Percentiles rank a stretch among this genome's conserved stretches.
These are phyloP conservation scores for Nymphalis c-album DNA, from an alignment of 2,888 invertebrate species.

Conservation along the genomic window DNA sequence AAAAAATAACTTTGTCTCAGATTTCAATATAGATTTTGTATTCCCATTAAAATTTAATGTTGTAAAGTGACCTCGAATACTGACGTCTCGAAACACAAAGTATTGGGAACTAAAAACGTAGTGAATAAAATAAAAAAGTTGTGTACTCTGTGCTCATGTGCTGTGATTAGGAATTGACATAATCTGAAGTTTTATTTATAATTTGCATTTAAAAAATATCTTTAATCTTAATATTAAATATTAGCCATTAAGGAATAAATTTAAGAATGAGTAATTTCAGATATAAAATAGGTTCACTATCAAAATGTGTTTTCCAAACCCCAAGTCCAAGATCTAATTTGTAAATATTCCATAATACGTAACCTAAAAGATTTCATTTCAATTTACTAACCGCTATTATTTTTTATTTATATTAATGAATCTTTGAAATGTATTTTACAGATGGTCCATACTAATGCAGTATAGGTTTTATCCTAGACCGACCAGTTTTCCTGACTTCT, in stretches of 20 bases:
- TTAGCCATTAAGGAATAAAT: background rate
- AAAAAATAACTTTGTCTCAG: too few relatives aligned
- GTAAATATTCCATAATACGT: conserved; percentile 20
- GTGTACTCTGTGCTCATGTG: too few relatives aligned
- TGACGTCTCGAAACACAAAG: too few relatives aligned
- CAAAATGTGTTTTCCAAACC: conserved; percentile 21
- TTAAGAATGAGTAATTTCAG: conserved; percentile 21
- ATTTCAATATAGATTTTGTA: too few relatives aligned
- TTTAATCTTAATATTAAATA: background rate
- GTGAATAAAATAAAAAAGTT: too few relatives aligned
- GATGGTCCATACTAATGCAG: conserved; percentile 45
- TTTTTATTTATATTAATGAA: background rate
- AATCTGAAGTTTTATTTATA: background rate
- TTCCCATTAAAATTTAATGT: too few relatives aligned
- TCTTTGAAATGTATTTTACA: conserved; percentile 39
- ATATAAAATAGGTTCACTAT: conserved; percentile 17
- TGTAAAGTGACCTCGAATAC: too few relatives aligned
- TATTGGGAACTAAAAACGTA: too few relatives aligned
- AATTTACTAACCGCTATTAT: background rate
- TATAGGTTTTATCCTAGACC: conserved; percentile 56
- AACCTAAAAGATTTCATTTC: background rate
- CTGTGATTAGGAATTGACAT: too few relatives aligned
- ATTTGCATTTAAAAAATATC: background rate
- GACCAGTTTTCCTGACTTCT: conserved; percentile 67
- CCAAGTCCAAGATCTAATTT: conserved; percentile 15